Evolutionary conservation across 2,113 vertebrate species (phyloP).

Genomic region (Pseudopipra pipra): DNA sequence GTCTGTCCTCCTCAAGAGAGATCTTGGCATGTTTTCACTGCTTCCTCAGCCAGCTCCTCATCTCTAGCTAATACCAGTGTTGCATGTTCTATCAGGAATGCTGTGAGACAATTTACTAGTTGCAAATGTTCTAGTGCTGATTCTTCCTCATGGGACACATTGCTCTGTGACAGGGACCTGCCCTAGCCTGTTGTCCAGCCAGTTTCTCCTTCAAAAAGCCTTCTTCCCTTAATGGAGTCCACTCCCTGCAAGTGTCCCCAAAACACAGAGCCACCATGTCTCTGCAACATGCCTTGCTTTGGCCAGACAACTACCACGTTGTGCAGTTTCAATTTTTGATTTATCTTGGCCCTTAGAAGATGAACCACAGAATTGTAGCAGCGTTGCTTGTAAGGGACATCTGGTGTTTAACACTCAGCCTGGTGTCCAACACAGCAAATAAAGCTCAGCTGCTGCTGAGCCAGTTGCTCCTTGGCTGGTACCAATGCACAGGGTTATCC

Average conservation of each 20-base stretch:
- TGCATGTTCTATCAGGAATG: background rate
- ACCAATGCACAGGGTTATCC: background rate
- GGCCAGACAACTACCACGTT: background rate
- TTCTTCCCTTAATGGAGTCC: background rate
- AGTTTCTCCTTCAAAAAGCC: background rate
- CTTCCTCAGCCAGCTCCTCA: background rate
- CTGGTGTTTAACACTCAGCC: background rate
- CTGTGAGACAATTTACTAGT: background rate
- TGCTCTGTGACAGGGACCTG: background rate
- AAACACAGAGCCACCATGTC: background rate
- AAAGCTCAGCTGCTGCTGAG: background rate
- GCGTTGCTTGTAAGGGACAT: background rate
- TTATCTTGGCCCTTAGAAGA: background rate
- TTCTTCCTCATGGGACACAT: background rate
- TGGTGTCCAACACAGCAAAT: rapidly evolving
- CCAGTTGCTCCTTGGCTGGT: background rate
- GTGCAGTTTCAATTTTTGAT: background rate
- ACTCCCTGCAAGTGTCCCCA: background rate
- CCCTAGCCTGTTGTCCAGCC: background rate
- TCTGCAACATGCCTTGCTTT: background rate
- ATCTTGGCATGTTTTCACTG: background rate
- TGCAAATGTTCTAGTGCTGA: background rate
- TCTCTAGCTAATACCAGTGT: background rate
- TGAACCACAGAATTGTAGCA: background rate
- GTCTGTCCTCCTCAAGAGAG: background rate